Evolutionary conservation across 2,888 invertebrate genomes (phyloP).

Genomic region (Pyrgus malvae): DNA sequence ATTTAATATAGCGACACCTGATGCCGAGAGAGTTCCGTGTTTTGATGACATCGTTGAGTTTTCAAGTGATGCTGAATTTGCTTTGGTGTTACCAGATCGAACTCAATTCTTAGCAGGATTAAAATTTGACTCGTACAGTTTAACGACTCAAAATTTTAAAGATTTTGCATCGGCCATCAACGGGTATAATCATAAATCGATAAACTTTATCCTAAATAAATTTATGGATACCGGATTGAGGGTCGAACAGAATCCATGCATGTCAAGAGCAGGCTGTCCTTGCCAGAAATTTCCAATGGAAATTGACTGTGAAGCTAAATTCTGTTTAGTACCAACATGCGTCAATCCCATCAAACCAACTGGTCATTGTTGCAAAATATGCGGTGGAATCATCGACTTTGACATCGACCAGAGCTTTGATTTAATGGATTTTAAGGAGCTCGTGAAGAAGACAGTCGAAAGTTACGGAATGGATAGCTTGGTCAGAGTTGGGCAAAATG

Average conservation of each 20-base stretch:
- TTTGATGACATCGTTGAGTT: conserved; percentile 67
- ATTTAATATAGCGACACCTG: conserved; percentile 73
- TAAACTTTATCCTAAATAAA: conserved; percentile 50
- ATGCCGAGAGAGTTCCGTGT: conserved; percentile 74
- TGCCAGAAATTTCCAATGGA: conserved; percentile 51
- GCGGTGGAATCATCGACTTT: conserved; percentile 60
- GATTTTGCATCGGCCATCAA: not conserved
- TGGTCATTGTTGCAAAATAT: conserved; percentile 69
- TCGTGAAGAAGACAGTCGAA: conserved; percentile 46
- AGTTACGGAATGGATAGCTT: conserved; percentile 45
- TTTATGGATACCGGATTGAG: conserved; percentile 41
- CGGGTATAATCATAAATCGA: conserved; percentile 36
- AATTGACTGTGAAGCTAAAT: conserved; percentile 59
- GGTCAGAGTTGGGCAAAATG: no score
- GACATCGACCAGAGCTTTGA: conserved; percentile 54
- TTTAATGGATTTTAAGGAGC: conserved; percentile 49
- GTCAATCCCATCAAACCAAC: conserved; percentile 58
- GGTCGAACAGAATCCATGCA: conserved; percentile 37
- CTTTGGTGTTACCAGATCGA: conserved; percentile 50
- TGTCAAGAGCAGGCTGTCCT: conserved; percentile 56
- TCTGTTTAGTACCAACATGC: conserved; percentile 57
- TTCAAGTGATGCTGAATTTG: conserved; percentile 50
- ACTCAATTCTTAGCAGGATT: conserved; percentile 48
- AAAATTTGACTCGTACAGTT: conserved; percentile 42
- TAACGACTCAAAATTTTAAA: conserved; percentile 7